Evolutionary conservation across 2,888 invertebrate species (phyloP).

Genomic region (Alsophila aescularia): DNA sequence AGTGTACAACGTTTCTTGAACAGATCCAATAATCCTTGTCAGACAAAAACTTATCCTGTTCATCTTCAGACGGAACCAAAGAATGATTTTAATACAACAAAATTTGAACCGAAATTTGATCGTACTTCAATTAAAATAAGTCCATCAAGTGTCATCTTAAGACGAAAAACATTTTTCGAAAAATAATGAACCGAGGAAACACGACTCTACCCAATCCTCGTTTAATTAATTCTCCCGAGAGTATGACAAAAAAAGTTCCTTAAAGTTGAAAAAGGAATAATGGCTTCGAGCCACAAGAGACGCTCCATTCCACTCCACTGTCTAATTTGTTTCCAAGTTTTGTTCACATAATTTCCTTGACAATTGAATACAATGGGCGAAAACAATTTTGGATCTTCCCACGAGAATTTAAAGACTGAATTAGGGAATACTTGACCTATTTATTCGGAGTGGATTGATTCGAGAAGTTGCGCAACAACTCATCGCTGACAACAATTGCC

Average conservation of each 20-base stretch:
- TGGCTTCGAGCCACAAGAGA: conserved; percentile 49
- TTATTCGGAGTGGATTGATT: conserved; percentile 45
- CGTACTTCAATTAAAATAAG: conserved; percentile 19
- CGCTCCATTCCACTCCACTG: conserved; percentile 51
- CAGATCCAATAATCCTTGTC: conserved; percentile 22
- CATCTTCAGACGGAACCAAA: neutral
- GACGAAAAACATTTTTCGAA: conserved; percentile 28
- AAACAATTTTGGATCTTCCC: conserved; percentile 41
- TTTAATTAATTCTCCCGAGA: conserved; percentile 67
- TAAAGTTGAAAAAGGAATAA: conserved; percentile 60
- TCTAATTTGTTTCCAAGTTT: conserved; percentile 67
- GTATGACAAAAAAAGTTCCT: conserved; percentile 58
- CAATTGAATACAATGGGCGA: conserved; percentile 58
- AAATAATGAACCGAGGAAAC: conserved; percentile 58
- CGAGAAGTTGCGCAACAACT: conserved; percentile 48
- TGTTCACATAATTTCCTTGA: conserved; percentile 66
- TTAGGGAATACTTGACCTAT: conserved; percentile 48
- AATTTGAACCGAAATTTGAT: conserved; percentile 11
- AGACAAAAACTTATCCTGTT: conserved; percentile 13
- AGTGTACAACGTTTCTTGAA: conserved; percentile 3
- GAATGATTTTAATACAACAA: conserved; percentile 11
- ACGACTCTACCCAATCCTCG: conserved; percentile 61
- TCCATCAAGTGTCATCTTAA: conserved; percentile 21
- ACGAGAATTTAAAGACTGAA: conserved; percentile 32
- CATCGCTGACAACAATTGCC: conserved; percentile 42